Conservation (phyloP, 2,888 invertebrate genomes). For the Chymomyza procnemis region DNA sequence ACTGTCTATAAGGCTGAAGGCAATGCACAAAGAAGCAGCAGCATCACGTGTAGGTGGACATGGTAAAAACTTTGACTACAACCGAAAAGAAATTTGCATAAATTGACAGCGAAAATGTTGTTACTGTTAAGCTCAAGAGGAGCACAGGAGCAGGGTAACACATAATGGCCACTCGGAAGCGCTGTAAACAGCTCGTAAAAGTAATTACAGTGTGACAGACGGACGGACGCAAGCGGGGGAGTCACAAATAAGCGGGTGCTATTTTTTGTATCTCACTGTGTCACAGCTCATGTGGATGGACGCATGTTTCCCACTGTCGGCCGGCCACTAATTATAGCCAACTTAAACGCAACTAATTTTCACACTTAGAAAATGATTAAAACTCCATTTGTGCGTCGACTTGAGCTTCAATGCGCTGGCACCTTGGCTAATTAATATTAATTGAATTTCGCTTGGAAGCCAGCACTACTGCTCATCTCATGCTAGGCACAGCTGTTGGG, state of each 20-base stretch:
- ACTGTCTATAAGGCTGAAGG: neutral
- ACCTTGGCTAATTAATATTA: conserved; percentile 72
- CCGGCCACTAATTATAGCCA: conserved; percentile 66
- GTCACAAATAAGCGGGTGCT: conserved; percentile 53
- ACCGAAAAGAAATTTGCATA: conserved; percentile 64
- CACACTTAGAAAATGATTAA: conserved; percentile 77
- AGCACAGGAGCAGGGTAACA: conserved; percentile 22
- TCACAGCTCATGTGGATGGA: conserved; percentile 15
- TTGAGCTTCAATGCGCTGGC: conserved; percentile 31
- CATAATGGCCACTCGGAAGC: conserved; percentile 74
- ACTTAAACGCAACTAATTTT: conserved; percentile 74
- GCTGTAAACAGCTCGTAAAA: conserved; percentile 77
- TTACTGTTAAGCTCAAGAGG: neutral
- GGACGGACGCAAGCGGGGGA: conserved; percentile 16
- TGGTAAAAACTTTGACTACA: conserved; percentile 37
- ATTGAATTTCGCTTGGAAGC: conserved; percentile 54
- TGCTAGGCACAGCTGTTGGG: conserved; percentile 53
- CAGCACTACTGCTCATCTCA: conserved; percentile 34
- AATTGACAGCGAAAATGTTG: conserved; percentile 62
- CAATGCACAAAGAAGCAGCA: conserved; percentile 26
- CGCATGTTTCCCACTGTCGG: conserved; percentile 8
- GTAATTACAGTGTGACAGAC: conserved; percentile 59
- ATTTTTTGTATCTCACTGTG: neutral
- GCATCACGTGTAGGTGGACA: neutral
- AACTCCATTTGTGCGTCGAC: conserved; percentile 73